phyloP scores from a whole-genome alignment of 1,140 invertebrate genomes.

The Marisa cornuarietis region DNA sequence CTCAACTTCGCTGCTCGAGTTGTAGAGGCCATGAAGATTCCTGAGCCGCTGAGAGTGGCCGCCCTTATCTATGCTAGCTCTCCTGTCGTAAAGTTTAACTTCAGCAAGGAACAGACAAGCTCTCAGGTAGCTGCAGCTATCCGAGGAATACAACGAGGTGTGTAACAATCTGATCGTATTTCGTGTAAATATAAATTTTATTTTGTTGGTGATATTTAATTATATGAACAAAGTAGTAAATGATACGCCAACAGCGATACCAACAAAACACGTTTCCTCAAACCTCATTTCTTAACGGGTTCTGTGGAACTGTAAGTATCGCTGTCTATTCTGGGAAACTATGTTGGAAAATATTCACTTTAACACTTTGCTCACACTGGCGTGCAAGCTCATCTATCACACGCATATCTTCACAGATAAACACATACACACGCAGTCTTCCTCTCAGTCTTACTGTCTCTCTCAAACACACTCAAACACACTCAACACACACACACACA shows the following conservation, averaged over 20 bases:
- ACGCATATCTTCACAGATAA: too few species aligned
- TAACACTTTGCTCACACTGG: background rate
- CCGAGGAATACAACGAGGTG: background rate
- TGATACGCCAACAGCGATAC: too few species aligned
- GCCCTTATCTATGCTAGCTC: background rate
- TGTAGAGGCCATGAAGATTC: constrained; percentile 18
- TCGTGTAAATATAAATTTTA: too few species aligned
- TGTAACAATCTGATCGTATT: background rate
- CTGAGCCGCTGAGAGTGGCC: constrained; percentile 19
- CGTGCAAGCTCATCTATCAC: too few species aligned
- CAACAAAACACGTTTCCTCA: too few species aligned
- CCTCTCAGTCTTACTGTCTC: background rate
- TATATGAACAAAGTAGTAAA: too few species aligned
- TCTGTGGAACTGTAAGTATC: too few species aligned
- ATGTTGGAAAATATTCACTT: background rate
- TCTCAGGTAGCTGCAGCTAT: background rate
- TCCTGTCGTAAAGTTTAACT: constrained; percentile 4
- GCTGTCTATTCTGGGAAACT: background rate
- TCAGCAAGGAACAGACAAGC: background rate
- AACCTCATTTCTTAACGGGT: too few species aligned
- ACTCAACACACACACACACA: too few species aligned
- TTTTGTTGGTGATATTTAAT: too few species aligned
- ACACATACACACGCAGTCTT: too few species aligned
- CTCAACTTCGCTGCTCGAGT: constrained; percentile 33
- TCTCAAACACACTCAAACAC: background rate